Base-by-base conservation (phyloP, 1,140 invertebrate species). In the Drosophila bocki region DNA sequence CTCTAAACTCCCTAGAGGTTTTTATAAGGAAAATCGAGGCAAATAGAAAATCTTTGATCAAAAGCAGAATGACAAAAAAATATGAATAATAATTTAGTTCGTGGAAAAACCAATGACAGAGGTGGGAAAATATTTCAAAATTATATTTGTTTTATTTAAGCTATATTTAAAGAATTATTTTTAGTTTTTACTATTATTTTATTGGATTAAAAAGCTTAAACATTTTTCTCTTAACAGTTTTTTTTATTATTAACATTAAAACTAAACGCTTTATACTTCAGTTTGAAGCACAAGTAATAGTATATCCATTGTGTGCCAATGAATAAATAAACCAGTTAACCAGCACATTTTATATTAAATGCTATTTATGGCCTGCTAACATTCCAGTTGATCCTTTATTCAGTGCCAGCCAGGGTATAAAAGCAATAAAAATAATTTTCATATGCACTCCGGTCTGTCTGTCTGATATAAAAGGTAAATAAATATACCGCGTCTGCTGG, bases 401-500 rank as follows among this genome's bases (percentile, higher is more conserved):
- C 12, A 71, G 33, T 19, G 19, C 48, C 22, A 42, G 42, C 42
- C 41, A 77, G 74, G 42, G 75, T 68, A 77, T 42, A 37, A 69
- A 77, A 78, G 74, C 56, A 69, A 77, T 77, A 77, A 77, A 77
- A 68, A 77, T 77, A 69, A 77, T 77, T 77, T 77, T 77, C 74
- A 77, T 79, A 72, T 78, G 67, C 57, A 57, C 37, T 59, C 22
- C 76, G 70, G 76, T 78, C 76, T 79, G 76, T 78, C 76, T 51
- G 75, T 53, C 65, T 72, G 76, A 70, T 63, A 78, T 79, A 79
- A 77, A 78, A 78, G 75, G 76, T 78, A 71, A 78, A 78, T 78
- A 77, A 77, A 77, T 77, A 77, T 59, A 53, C 56, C 44, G 75
- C 39, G 47, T 57, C 42, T 42, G 54, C 59, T 60, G 79, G 62